Base-by-base conservation (phyloP, 2,888 invertebrate genomes). In the Synanthedon vespiformis region DNA sequence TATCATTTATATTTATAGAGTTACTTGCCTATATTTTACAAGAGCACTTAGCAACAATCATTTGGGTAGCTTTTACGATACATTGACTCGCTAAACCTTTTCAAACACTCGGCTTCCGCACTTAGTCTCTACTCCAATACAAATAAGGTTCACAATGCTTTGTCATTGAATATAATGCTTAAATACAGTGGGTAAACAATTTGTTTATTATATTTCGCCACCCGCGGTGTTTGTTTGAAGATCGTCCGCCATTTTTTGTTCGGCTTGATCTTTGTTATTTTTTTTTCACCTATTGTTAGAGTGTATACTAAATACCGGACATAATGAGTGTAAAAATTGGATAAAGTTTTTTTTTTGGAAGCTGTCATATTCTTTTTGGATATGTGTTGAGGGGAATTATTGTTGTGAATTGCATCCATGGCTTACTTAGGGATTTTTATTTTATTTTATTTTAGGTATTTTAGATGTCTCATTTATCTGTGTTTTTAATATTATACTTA, bases 261-360 rank as follows among this genome's bases (percentile, higher is more conserved):
- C 13, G 6, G n/a, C 44, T 54, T 56, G 54, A 57, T 56, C 60
- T 54, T 68, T 75, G 69, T 68, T 65, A 52, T 50, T 53, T 55
- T 72, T 72, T 65, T 60, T 56, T 27, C 52, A 55, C 59, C 68
- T 62, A 64, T 70, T 65, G 57, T 60, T 60, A 62, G 13, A 65
- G 64, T 48, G 2, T 40, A 40, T 48, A 48, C 70, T 76, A 76
- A 78, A 72, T 67, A 69, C 68, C 71, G 70, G 56, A 67, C 51
- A 67, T 75, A 77, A 79, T 77, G 67, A 70, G 64, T 64, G 70
- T 67, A 68, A 74, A 71, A 75, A 78, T 77, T 73, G 74, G 73
- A 76, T 76, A 61, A 72, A 57, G 63, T 50, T 58, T 68, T 70
- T 65, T 62, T 47, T 44, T 44, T 13, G 13, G 5, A 13, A 44